phyloP scores from a whole-genome alignment of 2,797 vertebrate species.

The Chaenodraco wilsoni region DNA sequence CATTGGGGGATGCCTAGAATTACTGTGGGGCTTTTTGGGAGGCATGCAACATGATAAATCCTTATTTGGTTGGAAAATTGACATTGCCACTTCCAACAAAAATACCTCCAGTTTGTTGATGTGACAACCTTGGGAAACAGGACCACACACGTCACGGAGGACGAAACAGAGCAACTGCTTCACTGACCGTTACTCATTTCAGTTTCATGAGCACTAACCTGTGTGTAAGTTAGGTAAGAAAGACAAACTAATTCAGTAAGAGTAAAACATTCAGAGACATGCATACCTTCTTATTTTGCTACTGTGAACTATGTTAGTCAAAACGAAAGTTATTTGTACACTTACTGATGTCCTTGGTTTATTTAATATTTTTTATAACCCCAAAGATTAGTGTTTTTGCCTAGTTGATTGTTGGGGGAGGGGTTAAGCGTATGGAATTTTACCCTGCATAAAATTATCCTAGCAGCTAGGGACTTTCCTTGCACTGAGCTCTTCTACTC shows the following conservation, averaged over 20 bases:
- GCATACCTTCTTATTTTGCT: constrained; percentile 10
- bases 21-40: constrained; percentile 49
- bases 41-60: constrained; percentile 63
- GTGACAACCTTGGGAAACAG: constrained; percentile 77
- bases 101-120: constrained; percentile 84
- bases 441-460: too few relatives aligned
- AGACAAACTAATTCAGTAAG: constrained; percentile 27
- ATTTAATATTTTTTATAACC: constrained; percentile 7
- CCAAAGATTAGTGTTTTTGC: neutral
- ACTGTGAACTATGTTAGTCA: neutral
- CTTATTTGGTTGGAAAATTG: constrained; percentile 86
- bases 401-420: too few relatives aligned
- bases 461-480: too few relatives aligned
- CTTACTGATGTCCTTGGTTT: neutral
- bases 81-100: constrained; percentile 78
- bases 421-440: too few relatives aligned
- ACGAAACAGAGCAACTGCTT: constrained; percentile 69
- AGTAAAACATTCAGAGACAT: constrained; percentile 23
- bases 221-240: constrained; percentile 25
- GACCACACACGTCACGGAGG: constrained; percentile 79
- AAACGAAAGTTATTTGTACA: neutral
- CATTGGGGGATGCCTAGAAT: constrained; percentile 48
- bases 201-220: constrained; percentile 49
- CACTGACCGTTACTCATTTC: constrained; percentile 47
- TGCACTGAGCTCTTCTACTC: too few relatives aligned